These are phyloP conservation scores for Equus quagga DNA, from an alignment of 2,113 vertebrate genomes.

Conservation along the genomic window DNA sequence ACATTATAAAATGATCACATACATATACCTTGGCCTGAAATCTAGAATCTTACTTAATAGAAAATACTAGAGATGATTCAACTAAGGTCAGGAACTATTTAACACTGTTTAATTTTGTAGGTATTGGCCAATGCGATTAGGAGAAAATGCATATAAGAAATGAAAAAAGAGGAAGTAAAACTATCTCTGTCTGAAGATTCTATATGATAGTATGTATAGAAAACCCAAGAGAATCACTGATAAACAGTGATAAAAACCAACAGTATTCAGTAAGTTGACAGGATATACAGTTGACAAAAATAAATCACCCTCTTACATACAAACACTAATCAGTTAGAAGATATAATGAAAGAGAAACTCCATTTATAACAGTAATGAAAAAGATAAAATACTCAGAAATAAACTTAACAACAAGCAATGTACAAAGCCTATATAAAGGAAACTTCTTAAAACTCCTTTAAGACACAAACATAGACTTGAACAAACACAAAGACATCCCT, in stretches of 20 bases:
- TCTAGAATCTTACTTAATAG: neutral
- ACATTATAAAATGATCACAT: slow-evolving; percentile 4
- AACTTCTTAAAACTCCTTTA: neutral
- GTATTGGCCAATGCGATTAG: slow-evolving; percentile 10
- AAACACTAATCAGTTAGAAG: neutral
- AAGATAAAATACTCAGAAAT: slow-evolving; percentile 20
- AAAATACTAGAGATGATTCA: slow-evolving; percentile 21
- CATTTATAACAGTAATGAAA: neutral
- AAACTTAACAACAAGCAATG: slow-evolving; percentile 4
- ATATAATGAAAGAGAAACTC: neutral
- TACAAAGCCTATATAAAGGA: neutral
- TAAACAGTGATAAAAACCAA: slow-evolving; percentile 34
- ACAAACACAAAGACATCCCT: slow-evolving; percentile 10
- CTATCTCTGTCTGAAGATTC: slow-evolving; percentile 4
- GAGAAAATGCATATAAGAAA: slow-evolving; percentile 14
- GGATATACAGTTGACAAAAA: neutral
- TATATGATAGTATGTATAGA: neutral
- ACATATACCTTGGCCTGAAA: neutral
- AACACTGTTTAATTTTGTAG: neutral
- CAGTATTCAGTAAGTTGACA: neutral
- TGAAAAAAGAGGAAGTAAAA: neutral
- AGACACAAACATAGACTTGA: slow-evolving; percentile 38
- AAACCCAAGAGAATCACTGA: slow-evolving; percentile 46
- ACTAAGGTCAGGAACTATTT: neutral
- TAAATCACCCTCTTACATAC: neutral